Evolutionary conservation across 2,888 invertebrate species (phyloP), one percentile per base, ranked within the genome.

Genomic region (Drosophila flavopinicola): DNA sequence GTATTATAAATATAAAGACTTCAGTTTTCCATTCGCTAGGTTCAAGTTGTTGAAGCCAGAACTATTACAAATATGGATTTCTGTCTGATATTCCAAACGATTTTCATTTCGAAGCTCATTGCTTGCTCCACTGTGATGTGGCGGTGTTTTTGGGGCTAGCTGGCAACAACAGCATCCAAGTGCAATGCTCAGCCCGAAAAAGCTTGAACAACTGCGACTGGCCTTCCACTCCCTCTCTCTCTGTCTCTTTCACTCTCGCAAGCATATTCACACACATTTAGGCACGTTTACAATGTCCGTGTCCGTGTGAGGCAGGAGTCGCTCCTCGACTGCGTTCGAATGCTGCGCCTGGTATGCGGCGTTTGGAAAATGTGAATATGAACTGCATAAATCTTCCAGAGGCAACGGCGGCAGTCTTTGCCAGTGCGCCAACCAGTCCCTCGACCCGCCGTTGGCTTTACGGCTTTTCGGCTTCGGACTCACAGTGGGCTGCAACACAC

Each of bases 281-380:
- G 71, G 58, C 66, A 67, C 69, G 66, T 66, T 65, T 72, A 61
- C 77, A 61, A 58, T 66, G 67, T 51, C 51, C 57, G 42, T 73
- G 59, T 67, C 58, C 59, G 56, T 66, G 71, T 53, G 42, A 9
- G 47, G 56, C 48, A 47, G 30, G 49, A 29, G 53, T 11, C 66
- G 56, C 66, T 73, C 37, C 38, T 52, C 45, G 44, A 20, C 64
- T 65, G 59, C 65, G 68, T 85, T 74, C 87, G 87, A 76, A 73
- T 78, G 72, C 71, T 84, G 77, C 75, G 85, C 67, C 66, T 85
- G 85, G 88, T 75, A 78, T 88, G 79, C 78, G 78, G 85, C 82
- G 75, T 86, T 85, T 80, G 80, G 85, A 78, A 89, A 87, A 86
- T 88, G 88, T 89, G 88, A 90, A 90, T 88, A 88, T 89, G 88